These are phyloP conservation scores for Agrilus cyanescens DNA, from an alignment of 2,888 invertebrate genomes.

Conservation along the genomic window DNA sequence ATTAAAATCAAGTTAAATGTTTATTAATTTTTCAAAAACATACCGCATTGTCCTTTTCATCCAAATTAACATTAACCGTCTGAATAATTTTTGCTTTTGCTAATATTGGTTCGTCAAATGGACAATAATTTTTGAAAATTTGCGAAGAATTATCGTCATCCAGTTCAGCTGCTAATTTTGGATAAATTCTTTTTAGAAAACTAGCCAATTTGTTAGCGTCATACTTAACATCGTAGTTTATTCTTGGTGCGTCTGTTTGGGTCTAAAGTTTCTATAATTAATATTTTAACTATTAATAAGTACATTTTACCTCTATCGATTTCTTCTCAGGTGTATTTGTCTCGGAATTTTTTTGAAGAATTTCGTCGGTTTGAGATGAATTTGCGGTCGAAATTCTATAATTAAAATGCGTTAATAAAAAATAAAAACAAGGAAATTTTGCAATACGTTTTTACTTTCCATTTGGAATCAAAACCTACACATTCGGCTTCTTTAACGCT, in stretches of 20 bases:
- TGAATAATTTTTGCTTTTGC: slow-evolving; percentile 26
- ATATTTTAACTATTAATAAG: slow-evolving; percentile 1
- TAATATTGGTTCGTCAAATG: slow-evolving; percentile 18
- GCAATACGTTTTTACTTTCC: slow-evolving; percentile 32
- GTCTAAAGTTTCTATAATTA: slow-evolving; percentile 18
- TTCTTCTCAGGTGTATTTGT: slow-evolving; percentile 27
- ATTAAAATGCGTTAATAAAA: not conserved
- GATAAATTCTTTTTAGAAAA: slow-evolving; percentile 39
- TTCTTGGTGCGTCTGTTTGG: slow-evolving; percentile 31
- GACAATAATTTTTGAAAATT: slow-evolving; percentile 26
- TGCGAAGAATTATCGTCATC: slow-evolving; percentile 29
- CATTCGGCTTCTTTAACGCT: slow-evolving; percentile 35
- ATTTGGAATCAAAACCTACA: slow-evolving; percentile 38
- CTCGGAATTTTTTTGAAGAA: slow-evolving; percentile 21
- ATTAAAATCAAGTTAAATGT: slow-evolving; percentile 2
- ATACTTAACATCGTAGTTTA: slow-evolving; percentile 17
- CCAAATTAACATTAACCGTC: slow-evolving; percentile 18
- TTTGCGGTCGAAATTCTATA: slow-evolving; percentile 23
- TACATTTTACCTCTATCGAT: slow-evolving; percentile 19
- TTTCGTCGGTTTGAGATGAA: slow-evolving; percentile 27
- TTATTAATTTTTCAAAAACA: slow-evolving; percentile 8
- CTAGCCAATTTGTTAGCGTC: slow-evolving; percentile 37
- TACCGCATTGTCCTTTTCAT: slow-evolving; percentile 4
- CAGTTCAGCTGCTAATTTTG: slow-evolving; percentile 36
- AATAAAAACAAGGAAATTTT: not conserved